Conservation (phyloP, 2,797 vertebrate genomes). For the Muscicapa comitata region DNA sequence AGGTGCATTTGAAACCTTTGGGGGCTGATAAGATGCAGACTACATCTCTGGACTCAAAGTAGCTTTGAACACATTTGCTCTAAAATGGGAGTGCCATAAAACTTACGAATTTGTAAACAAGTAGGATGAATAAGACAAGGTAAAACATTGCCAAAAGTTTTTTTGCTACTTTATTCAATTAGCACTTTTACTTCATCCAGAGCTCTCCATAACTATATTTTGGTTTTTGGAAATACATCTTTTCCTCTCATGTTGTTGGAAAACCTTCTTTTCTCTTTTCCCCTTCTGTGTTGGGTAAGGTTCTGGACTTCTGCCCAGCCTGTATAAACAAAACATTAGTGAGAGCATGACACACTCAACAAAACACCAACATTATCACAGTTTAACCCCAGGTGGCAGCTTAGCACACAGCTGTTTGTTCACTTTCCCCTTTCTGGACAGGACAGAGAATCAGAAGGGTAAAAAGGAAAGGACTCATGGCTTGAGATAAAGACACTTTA, state of each 20-base stretch:
- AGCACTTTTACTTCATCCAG: neutral
- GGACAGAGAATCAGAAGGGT: neutral
- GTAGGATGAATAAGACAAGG: neutral
- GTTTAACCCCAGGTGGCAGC: neutral
- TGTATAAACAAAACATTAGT: neutral
- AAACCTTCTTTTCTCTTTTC: neutral
- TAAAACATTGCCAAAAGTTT: neutral
- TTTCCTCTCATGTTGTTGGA: neutral
- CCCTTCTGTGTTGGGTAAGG: neutral
- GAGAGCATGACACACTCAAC: neutral
- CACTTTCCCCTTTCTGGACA: neutral
- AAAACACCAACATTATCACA: neutral
- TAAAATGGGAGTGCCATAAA: neutral
- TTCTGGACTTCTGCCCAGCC: neutral
- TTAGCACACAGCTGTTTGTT: rapidly evolving
- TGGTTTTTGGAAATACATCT: neutral
- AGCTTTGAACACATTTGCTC: neutral
- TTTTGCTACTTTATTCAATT: neutral
- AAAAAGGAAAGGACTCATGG: neutral
- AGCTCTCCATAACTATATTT: neutral
- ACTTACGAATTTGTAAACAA: neutral
- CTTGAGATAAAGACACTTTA: neutral
- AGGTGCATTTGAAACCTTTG: neutral
- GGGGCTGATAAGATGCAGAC: neutral
- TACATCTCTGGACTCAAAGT: neutral